Evolutionary conservation across 2,797 vertebrate species (phyloP).

Genomic region (Anguilla pacifica): DNA sequence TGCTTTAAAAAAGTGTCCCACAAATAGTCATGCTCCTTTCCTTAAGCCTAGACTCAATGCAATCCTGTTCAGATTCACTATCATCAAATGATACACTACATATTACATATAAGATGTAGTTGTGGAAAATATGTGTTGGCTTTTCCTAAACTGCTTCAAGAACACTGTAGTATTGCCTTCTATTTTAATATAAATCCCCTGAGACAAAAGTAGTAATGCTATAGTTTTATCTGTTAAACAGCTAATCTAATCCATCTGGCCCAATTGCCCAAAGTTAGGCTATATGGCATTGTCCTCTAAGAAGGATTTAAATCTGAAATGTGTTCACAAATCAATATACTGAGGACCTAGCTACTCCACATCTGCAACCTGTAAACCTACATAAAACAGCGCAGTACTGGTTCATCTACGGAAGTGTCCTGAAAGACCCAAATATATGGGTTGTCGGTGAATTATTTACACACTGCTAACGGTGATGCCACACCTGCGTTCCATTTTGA

Average conservation of each 20-base stretch:
- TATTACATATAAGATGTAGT: neutral
- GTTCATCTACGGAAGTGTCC: neutral
- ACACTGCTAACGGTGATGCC: neutral
- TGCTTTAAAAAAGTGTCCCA: neutral
- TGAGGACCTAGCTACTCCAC: neutral
- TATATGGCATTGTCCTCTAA: neutral
- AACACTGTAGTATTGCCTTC: neutral
- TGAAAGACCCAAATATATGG: neutral
- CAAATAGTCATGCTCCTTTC: neutral
- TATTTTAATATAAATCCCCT: neutral
- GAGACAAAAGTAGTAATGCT: neutral
- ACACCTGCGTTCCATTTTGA: constrained; percentile 16
- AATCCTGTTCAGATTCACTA: neutral
- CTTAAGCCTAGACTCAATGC: neutral
- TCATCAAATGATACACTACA: neutral
- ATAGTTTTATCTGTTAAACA: neutral
- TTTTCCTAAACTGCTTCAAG: neutral
- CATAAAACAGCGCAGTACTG: neutral
- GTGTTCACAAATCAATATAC: neutral
- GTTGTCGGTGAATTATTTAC: constrained; percentile 9
- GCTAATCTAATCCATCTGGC: neutral
- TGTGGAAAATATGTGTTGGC: neutral
- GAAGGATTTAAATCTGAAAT: neutral
- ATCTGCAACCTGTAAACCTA: neutral
- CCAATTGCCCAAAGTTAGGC: neutral